phyloP scores from a whole-genome alignment of 2,113 vertebrate genomes.

The Hippotragus niger region DNA sequence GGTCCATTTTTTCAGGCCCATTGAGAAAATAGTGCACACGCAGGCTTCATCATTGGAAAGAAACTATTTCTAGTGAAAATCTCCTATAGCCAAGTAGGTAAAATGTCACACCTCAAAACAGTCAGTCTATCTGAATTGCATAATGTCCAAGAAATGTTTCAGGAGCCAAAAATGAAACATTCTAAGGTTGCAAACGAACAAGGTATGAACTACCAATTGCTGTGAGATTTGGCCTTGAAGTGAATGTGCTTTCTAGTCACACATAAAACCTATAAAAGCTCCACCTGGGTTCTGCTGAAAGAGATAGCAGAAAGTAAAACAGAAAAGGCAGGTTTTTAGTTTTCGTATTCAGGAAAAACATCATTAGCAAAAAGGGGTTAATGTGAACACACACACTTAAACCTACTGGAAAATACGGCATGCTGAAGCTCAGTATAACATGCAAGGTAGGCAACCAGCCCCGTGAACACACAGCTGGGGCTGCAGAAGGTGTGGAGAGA shows the following conservation, averaged over 20 bases:
- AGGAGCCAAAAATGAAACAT: background rate
- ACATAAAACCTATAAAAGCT: background rate
- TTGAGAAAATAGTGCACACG: background rate
- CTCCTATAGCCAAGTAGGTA: background rate
- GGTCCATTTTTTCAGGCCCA: background rate
- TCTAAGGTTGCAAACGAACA: background rate
- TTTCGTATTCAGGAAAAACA: slow-evolving; percentile 54
- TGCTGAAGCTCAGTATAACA: accelerated
- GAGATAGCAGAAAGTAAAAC: background rate
- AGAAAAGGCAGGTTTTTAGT: slow-evolving; percentile 28
- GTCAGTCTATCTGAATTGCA: background rate
- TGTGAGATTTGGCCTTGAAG: background rate
- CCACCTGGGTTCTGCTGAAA: slow-evolving; percentile 10
- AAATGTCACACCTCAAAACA: slow-evolving; percentile 46
- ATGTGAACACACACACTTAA: accelerated
- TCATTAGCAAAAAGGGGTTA: slow-evolving; percentile 45
- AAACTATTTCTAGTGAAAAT: slow-evolving; percentile 22
- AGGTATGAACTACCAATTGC: background rate
- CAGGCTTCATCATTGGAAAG: background rate
- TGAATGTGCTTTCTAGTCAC: slow-evolving; percentile 24
- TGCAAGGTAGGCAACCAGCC: background rate
- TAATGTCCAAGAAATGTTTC: background rate
- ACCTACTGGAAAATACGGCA: background rate
- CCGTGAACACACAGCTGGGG: accelerated
- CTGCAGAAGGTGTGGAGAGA: accelerated